Base-by-base conservation (phyloP, 2,888 invertebrate genomes). In the Pasiphila rectangulata region DNA sequence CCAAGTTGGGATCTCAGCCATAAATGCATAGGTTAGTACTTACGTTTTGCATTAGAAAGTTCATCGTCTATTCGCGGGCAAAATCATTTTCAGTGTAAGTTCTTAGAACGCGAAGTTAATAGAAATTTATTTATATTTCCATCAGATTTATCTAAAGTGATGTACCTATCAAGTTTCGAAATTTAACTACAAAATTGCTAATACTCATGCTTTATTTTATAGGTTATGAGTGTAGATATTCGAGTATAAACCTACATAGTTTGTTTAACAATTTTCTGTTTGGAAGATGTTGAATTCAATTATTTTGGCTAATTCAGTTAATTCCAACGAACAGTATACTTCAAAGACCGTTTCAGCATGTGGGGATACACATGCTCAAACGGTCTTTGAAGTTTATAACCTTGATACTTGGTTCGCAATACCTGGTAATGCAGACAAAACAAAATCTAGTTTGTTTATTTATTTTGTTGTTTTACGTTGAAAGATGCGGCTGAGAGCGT, bases 21-120 rank as follows among this genome's bases (percentile, higher is more conserved):
- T 68, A 69, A 65, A 68, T 70, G 68, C 60, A 63, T 61, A 6
- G 9, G 10, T n/a, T n/a, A n/a, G n/a, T 10, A 32, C 10, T 10
- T 32, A 32, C 17, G 9, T 32, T 65, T 59, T 71, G 65, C 63
- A 67, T 69, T 70, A 72, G 69, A 67, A 62, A 66, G 65, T 56
- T 54, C 48, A 64, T 71, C 59, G 63, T 66, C 70, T 66, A 69
- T 72, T 71, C 66, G 63, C 63, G 55, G 61, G 56, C 67, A 74
- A 72, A 70, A 75, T 74, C 65, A 72, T 65, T 69, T 63, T 57
- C 64, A 62, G 64, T 53, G 48, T 54, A 53, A 57, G 56, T 46
- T 56, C 53, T 52, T 50, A 35, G 51, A 56, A 37, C 30, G 41
- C 37, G 16, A 2, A 9, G 32, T 32, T 32, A 17, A 32, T 17